Evolutionary conservation across 2,797 vertebrate genomes (phyloP).

Genomic region (Chaenodraco wilsoni): DNA sequence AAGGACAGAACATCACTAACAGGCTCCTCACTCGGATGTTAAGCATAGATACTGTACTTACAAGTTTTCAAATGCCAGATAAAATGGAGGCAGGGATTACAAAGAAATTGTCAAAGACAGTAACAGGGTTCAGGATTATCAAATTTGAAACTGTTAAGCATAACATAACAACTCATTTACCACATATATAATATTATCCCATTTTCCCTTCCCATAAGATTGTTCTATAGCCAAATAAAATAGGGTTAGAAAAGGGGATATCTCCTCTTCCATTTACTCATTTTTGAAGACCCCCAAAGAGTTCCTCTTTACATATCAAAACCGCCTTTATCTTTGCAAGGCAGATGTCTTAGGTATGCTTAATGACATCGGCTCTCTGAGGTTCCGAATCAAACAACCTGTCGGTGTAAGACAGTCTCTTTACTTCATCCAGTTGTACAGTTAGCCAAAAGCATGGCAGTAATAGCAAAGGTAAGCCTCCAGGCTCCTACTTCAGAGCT

Average conservation of each 20-base stretch:
- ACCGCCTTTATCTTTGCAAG: slow-evolving; percentile 62
- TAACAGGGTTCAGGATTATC: slow-evolving; percentile 75
- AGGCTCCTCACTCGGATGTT: slow-evolving; percentile 77
- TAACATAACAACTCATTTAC: slow-evolving; percentile 76
- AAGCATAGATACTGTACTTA: slow-evolving; percentile 78
- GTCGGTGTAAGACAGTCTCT: slow-evolving; percentile 23
- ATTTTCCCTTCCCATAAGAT: slow-evolving; percentile 49
- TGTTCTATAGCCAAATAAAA: slow-evolving; percentile 76
- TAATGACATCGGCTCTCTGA: slow-evolving; percentile 51
- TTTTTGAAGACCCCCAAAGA: slow-evolving; percentile 55
- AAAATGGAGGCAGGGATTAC: slow-evolving; percentile 75
- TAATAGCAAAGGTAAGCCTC: slow-evolving; percentile 58
- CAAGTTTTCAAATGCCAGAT: slow-evolving; percentile 78
- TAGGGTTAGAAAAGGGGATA: slow-evolving; percentile 73
- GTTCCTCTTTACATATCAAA: slow-evolving; percentile 74
- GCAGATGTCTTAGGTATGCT: slow-evolving; percentile 48
- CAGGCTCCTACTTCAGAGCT: slow-evolving; percentile 12
- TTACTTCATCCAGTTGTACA: slow-evolving; percentile 28
- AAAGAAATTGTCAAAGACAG: slow-evolving; percentile 79
- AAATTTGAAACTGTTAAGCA: slow-evolving; percentile 79
- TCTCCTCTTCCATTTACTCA: slow-evolving; percentile 48
- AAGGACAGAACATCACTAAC: slow-evolving; percentile 80
- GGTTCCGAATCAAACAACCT: slow-evolving; percentile 38
- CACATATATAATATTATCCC: slow-evolving; percentile 73
- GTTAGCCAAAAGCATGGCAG: slow-evolving; percentile 62